These are phyloP conservation scores for Anastrepha ludens DNA, from an alignment of 1,140 invertebrate species.

Conservation along the genomic window DNA sequence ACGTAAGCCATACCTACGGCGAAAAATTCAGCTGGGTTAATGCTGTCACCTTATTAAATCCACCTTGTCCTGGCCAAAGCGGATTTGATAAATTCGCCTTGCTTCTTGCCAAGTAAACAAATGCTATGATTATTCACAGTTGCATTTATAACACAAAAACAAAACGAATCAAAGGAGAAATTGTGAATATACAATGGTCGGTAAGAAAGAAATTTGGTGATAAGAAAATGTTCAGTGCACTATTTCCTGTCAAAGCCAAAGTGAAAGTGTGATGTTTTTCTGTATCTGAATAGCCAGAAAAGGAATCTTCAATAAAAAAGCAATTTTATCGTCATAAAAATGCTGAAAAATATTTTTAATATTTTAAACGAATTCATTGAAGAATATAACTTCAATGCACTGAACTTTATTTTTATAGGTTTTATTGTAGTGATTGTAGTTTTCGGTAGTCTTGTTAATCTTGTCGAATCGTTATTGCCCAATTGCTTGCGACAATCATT, in stretches of 20 bases:
- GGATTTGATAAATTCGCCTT: too few relatives aligned
- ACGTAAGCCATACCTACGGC: too few relatives aligned
- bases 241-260: background rate
- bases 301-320: background rate
- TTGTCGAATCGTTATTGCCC: conserved; percentile 80
- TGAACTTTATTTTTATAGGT: conserved; percentile 77
- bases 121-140: too few relatives aligned
- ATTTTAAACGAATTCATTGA: conserved; percentile 59
- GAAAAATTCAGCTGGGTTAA: too few relatives aligned
- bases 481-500: conserved; percentile 78
- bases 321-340: background rate
- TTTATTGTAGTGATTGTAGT: conserved; percentile 75
- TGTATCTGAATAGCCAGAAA: background rate
- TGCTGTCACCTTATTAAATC: too few relatives aligned
- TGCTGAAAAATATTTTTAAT: conserved; percentile 1
- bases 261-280: conserved; percentile 17
- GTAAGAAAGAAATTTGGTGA: background rate
- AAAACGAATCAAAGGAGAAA: background rate
- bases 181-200: background rate
- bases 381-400: conserved; percentile 75
- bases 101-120: too few relatives aligned
- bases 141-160: background rate
- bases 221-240: background rate
- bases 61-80: too few relatives aligned
- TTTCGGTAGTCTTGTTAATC: conserved; percentile 78